Percentiles rank a stretch among this genome's conserved stretches.
These are phyloP conservation scores for Anadara kagoshimensis DNA, from an alignment of 1,140 invertebrate genomes.

Conservation along the genomic window DNA sequence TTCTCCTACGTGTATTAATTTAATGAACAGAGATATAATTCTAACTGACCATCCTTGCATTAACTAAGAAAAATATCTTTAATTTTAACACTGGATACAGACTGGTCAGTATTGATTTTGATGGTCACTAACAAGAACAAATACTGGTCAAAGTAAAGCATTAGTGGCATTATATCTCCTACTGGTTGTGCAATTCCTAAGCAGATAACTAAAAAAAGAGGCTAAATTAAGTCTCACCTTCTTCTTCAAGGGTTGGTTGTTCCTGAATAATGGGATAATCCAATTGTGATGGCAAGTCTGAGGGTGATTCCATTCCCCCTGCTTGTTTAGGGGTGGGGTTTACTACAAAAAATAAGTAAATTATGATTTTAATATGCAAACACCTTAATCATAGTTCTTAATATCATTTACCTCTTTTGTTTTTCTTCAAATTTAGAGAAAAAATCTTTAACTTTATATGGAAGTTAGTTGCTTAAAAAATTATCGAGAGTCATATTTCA, in stretches of 20 bases:
- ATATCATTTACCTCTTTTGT: neutral
- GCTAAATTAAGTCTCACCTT: conserved; percentile 1
- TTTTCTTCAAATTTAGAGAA: neutral
- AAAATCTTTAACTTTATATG: neutral
- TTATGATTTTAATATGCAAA: neutral
- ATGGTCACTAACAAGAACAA: too few relatives aligned
- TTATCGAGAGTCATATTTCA: neutral
- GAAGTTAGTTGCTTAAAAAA: too few relatives aligned
- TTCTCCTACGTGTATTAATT: too few relatives aligned
- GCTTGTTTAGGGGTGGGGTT: conserved; percentile 67
- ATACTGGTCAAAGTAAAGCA: too few relatives aligned
- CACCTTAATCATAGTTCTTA: neutral
- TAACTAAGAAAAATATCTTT: too few relatives aligned
- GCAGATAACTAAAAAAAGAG: too few relatives aligned
- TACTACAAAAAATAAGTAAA: conserved; percentile 42
- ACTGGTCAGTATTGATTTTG: too few relatives aligned
- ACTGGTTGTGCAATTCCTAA: too few relatives aligned
- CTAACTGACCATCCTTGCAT: too few relatives aligned
- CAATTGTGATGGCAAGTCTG: conserved; percentile 52
- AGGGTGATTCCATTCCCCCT: conserved; percentile 57
- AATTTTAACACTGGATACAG: too few relatives aligned
- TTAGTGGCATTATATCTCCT: too few relatives aligned
- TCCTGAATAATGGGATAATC: conserved; percentile 59
- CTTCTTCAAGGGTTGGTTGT: conserved; percentile 51
- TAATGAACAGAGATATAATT: too few relatives aligned